Evolutionary conservation across 2,797 vertebrate genomes (phyloP).

Genomic region (Fringilla coelebs): DNA sequence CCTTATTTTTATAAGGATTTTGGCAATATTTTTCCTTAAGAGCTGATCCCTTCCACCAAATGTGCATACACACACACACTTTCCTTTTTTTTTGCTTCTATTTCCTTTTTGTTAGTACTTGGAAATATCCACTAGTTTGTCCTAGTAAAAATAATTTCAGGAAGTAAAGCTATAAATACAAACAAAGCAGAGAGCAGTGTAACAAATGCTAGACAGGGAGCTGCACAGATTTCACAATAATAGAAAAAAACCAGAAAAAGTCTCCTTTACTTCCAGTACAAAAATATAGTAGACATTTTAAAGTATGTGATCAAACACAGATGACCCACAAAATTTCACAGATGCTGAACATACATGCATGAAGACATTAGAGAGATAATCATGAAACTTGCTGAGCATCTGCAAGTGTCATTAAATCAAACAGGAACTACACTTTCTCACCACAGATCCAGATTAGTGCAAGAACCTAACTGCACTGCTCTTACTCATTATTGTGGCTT

Average conservation of each 20-base stretch:
- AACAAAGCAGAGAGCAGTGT: neutral
- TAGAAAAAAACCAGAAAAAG: neutral
- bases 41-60: neutral
- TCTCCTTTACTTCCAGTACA: neutral
- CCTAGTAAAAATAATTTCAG: neutral
- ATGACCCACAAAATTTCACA: constrained; percentile 13
- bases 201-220: neutral
- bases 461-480: neutral
- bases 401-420: neutral
- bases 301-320: neutral
- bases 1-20: neutral
- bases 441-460: neutral
- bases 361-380: constrained; percentile 26
- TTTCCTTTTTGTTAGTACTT: neutral
- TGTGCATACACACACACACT: fast-evolving
- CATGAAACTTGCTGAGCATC: constrained; percentile 10
- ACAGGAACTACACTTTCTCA: neutral
- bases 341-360: neutral
- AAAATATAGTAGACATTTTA: neutral
- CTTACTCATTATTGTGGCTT: neutral
- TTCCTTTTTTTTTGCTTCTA: neutral
- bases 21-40: neutral
- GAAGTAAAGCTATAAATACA: neutral
- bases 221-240: neutral
- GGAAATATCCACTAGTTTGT: neutral